Conservation (phyloP, 2,113 vertebrate genomes). For the Gulo gulo region DNA sequence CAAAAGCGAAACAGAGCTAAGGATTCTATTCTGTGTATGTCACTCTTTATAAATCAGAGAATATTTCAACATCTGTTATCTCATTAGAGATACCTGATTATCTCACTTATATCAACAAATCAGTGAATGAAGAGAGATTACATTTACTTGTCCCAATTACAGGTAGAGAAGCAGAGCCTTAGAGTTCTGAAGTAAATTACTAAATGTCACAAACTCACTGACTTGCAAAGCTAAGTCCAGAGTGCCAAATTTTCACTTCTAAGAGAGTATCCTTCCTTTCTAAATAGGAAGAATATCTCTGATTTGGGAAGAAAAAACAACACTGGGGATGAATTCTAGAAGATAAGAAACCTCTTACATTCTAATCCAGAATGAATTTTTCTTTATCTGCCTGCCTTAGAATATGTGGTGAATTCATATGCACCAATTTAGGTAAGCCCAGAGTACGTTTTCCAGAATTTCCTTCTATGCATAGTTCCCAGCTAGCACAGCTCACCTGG, state of each 20-base stretch:
- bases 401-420: not conserved
- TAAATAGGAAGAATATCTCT: not conserved
- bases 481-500: not conserved
- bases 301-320: not conserved
- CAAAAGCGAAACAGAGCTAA: not conserved
- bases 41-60: not conserved
- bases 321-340: not conserved
- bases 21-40: not conserved
- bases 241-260: not conserved
- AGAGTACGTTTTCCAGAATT: not conserved
- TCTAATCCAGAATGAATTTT: not conserved
- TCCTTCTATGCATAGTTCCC: not conserved
- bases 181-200: not conserved
- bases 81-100: not conserved
- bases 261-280: not conserved
- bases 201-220: not conserved
- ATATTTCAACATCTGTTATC: not conserved
- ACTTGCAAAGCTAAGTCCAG: not conserved
- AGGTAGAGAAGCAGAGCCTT: not conserved
- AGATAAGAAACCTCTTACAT: not conserved
- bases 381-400: not conserved
- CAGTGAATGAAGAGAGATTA: not conserved
- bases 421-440: not conserved
- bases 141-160: not conserved
- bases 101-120: not conserved